These are phyloP conservation scores for Brevimyrus niger DNA, from an alignment of 2,113 vertebrate genomes.

Conservation along the genomic window DNA sequence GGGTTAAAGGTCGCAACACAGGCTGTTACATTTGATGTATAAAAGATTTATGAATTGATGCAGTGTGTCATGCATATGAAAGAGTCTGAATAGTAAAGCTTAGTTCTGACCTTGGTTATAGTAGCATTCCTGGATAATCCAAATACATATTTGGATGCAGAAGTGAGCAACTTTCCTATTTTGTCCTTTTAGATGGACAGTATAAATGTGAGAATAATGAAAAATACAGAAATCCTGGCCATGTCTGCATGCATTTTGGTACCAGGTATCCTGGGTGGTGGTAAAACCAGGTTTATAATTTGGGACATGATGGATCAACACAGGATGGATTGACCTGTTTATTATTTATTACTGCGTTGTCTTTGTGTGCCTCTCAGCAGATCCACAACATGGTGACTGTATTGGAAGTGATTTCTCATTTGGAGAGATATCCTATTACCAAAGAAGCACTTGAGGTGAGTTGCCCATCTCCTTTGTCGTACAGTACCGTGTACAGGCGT, in stretches of 20 bases:
- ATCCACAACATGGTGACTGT: constrained; percentile 93
- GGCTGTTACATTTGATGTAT: background rate
- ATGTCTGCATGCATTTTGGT: constrained; percentile 31
- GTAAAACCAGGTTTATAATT: background rate
- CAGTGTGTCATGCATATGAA: background rate
- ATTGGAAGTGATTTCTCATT: constrained; percentile 88
- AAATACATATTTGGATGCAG: constrained; percentile 73
- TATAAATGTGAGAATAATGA: constrained; percentile 86
- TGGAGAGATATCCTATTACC: constrained; percentile 97
- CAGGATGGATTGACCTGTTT: background rate
- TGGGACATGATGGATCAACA: background rate
- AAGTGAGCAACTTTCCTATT: constrained; percentile 88
- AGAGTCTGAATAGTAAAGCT: background rate
- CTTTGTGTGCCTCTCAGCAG: constrained; percentile 55
- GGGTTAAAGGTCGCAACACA: background rate
- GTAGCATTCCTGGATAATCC: background rate
- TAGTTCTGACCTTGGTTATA: background rate
- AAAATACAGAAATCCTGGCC: constrained; percentile 60
- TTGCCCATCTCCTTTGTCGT: background rate
- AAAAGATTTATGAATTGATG: background rate
- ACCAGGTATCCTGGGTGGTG: background rate
- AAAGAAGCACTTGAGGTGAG: constrained; percentile 94
- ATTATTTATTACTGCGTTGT: background rate
- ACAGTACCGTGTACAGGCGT: background rate
- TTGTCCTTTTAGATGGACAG: constrained; percentile 83